Conservation (phyloP, 2,797 vertebrate genomes). For the Columba guinea region DNA sequence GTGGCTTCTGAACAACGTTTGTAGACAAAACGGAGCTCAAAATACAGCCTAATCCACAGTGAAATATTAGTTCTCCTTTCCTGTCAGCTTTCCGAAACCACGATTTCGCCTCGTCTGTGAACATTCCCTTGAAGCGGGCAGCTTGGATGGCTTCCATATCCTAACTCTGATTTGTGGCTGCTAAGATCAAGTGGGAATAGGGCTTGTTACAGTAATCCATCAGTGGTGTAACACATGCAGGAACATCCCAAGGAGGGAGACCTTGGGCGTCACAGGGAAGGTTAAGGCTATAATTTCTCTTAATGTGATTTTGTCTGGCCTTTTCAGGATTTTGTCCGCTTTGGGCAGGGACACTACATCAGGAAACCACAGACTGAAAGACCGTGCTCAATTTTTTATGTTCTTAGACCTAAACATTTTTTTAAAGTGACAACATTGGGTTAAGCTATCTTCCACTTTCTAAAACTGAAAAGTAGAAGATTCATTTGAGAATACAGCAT, state of each 20-base stretch:
- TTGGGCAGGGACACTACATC: slow-evolving; percentile 41
- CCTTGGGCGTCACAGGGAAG: slow-evolving; percentile 25
- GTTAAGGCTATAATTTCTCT: slow-evolving; percentile 60
- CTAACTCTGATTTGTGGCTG: slow-evolving; percentile 62
- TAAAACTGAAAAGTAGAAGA: not conserved
- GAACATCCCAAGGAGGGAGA: slow-evolving; percentile 53
- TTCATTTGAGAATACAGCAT: not conserved
- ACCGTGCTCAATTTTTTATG: not conserved
- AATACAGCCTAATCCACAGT: slow-evolving; percentile 45
- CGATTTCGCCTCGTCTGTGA: slow-evolving; percentile 26
- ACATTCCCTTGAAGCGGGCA: slow-evolving; percentile 49
- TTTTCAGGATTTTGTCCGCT: not conserved
- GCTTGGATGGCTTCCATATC: slow-evolving; percentile 49
- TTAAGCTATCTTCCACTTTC: not conserved
- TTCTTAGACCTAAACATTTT: not conserved
- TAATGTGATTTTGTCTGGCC: slow-evolving; percentile 65
- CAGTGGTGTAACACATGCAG: slow-evolving; percentile 39
- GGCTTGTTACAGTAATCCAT: slow-evolving; percentile 52
- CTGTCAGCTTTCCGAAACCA: slow-evolving; percentile 59
- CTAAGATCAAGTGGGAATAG: slow-evolving; percentile 44
- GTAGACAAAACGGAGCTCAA: slow-evolving; percentile 40
- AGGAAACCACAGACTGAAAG: slow-evolving; percentile 57
- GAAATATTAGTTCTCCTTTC: slow-evolving; percentile 61
- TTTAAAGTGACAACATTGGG: not conserved
- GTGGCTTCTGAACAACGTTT: slow-evolving; percentile 51